Percentiles rank a stretch among this genome's conserved stretches.
Evolutionary conservation across 2,113 vertebrate species (phyloP).

Genomic region (Neolamprologus caudopunctatus): DNA sequence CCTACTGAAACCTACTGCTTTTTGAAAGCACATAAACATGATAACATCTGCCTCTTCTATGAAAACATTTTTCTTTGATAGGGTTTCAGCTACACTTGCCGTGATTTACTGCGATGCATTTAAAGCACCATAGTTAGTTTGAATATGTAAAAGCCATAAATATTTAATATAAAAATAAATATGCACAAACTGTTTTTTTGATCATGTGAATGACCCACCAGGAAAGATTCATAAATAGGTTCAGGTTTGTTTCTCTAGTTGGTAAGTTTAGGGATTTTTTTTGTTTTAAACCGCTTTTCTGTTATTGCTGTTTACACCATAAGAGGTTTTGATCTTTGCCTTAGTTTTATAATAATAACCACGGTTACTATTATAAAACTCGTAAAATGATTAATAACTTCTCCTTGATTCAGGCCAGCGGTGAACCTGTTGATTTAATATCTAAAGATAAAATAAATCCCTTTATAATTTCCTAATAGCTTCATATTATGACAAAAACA

Average conservation of each 20-base stretch:
- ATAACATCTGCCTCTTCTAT: background rate
- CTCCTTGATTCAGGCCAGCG: fast-evolving
- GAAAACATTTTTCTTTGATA: background rate
- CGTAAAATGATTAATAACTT: background rate
- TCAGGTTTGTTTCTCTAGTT: background rate
- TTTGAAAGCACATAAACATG: background rate
- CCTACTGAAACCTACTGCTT: background rate
- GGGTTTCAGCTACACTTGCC: background rate
- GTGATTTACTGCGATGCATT: background rate
- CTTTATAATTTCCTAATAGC: background rate
- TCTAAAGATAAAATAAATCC: background rate
- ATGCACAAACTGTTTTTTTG: background rate
- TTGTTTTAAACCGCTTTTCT: fast-evolving
- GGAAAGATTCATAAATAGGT: background rate
- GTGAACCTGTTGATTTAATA: background rate
- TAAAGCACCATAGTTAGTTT: background rate
- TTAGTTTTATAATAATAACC: background rate
- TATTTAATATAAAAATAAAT: background rate
- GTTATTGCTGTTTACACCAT: background rate
- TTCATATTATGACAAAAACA: background rate
- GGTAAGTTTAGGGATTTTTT: background rate
- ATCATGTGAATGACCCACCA: background rate
- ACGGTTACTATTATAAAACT: background rate
- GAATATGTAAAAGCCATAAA: background rate
- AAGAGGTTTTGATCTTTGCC: background rate